phyloP scores from a whole-genome alignment of 2,888 invertebrate genomes.

The Dryococelus australis region DNA sequence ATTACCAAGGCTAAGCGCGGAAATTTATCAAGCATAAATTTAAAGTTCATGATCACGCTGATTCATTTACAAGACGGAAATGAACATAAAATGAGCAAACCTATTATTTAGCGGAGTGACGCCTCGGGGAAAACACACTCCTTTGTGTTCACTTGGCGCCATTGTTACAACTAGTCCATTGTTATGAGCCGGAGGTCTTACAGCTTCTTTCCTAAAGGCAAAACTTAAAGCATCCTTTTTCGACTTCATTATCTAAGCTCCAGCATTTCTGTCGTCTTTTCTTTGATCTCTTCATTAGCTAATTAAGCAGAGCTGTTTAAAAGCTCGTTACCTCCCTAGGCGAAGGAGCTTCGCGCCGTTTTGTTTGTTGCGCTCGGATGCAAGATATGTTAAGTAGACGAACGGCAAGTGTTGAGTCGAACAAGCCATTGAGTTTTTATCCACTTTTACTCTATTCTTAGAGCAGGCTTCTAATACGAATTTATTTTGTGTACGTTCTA shows the following conservation, averaged over 20 bases:
- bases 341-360: background rate
- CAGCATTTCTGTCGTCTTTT: conserved; percentile 2
- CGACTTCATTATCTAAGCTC: conserved; percentile 16
- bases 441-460: background rate
- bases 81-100: background rate
- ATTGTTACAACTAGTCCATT: background rate
- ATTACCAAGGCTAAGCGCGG: too few species aligned
- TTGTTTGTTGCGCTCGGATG: background rate
- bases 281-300: conserved; percentile 2
- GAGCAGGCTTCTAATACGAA: background rate
- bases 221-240: background rate
- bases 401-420: background rate
- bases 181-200: background rate
- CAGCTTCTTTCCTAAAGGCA: background rate
- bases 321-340: background rate
- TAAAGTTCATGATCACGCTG: background rate
- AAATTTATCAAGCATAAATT: too few species aligned
- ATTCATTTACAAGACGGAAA: background rate
- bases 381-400: background rate
- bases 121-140: background rate
- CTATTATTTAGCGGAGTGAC: background rate
- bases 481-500: background rate
- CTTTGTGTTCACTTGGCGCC: conserved; percentile 16
- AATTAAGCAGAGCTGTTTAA: conserved; percentile 16
- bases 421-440: background rate